These are phyloP conservation scores for Glyptemys insculpta DNA, from an alignment of 2,797 vertebrate species.

Conservation along the genomic window DNA sequence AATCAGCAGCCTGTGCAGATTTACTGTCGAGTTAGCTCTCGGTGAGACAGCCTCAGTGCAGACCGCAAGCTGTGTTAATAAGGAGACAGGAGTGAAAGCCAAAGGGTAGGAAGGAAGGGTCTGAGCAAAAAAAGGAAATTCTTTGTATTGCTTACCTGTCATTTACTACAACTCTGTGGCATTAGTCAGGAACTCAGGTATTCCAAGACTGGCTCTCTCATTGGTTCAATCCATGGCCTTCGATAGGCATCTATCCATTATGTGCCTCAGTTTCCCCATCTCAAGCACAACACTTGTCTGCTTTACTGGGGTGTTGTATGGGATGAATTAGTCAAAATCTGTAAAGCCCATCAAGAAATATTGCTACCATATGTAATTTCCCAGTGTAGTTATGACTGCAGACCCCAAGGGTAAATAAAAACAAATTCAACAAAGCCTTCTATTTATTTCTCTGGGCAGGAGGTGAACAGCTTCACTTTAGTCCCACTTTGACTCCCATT, in stretches of 20 bases:
- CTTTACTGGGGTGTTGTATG: background rate
- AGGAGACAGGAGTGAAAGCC: background rate
- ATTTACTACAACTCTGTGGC: accelerated
- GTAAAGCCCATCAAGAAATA: background rate
- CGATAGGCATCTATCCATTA: background rate
- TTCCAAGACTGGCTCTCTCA: background rate
- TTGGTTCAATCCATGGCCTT: background rate
- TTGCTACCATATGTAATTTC: background rate
- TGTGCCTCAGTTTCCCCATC: background rate
- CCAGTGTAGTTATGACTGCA: background rate
- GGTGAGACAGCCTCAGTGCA: background rate
- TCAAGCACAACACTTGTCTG: background rate
- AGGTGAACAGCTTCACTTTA: background rate
- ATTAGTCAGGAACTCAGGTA: background rate
- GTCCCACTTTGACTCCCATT: background rate
- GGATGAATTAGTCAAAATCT: background rate
- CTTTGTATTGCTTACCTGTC: background rate
- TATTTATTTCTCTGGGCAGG: background rate
- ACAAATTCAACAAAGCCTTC: background rate
- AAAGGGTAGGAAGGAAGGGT: background rate
- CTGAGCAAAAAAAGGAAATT: background rate
- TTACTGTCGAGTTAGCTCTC: constrained; percentile 17
- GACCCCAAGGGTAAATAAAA: background rate
- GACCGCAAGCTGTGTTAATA: background rate
- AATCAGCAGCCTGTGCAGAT: constrained; percentile 26